Evolutionary conservation across 2,888 invertebrate genomes (phyloP).

Genomic region (Drosophila fungiperda): DNA sequence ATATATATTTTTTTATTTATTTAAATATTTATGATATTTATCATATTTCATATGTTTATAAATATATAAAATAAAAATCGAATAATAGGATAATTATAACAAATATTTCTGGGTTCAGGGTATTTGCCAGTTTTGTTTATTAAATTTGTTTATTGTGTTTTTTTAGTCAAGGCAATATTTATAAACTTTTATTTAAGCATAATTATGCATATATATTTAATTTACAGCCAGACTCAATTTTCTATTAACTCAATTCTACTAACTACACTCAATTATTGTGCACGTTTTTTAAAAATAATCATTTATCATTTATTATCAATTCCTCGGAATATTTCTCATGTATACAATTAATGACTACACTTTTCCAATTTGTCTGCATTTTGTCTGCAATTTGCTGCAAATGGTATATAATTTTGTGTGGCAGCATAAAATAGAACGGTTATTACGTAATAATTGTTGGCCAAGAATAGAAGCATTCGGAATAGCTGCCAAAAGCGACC

Average conservation of each 20-base stretch:
- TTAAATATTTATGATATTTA: background rate
- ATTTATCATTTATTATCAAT: background rate
- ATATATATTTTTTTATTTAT: background rate
- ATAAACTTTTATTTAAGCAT: background rate
- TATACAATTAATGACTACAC: background rate
- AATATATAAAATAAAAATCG: no score
- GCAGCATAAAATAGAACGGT: conserved; percentile 4
- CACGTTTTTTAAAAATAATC: background rate
- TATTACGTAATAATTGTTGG: conserved; percentile 42
- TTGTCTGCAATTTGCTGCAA: conserved; percentile 6
- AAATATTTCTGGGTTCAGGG: background rate
- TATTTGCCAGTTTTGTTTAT: background rate
- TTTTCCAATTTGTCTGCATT: background rate
- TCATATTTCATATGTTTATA: no score
- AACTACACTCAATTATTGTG: background rate
- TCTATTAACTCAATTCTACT: no score
- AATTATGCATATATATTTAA: background rate
- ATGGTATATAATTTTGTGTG: background rate
- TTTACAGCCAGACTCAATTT: background rate
- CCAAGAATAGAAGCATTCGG: conserved; percentile 32
- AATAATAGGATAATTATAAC: no score
- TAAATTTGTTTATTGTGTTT: background rate
- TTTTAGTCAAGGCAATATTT: background rate
- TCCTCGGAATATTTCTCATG: background rate
- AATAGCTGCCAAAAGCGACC: conserved; percentile 24